Conservation (phyloP, 1,140 invertebrate genomes). For the Habropoda laboriosa region DNA sequence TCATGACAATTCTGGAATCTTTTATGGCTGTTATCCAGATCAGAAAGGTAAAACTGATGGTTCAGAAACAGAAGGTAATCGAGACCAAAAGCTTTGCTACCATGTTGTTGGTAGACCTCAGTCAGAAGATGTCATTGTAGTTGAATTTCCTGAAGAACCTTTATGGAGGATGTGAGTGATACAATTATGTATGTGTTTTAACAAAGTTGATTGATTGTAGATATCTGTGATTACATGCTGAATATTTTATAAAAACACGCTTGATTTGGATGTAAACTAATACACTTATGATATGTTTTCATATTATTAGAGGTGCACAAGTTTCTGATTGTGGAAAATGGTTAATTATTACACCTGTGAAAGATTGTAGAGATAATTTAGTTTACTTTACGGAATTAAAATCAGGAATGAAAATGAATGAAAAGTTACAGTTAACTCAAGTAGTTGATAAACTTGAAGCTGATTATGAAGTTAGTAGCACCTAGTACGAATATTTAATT, state of each 20-base stretch:
- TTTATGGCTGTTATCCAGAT: slow-evolving; percentile 94
- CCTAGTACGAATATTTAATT: slow-evolving; percentile 2
- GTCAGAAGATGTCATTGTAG: slow-evolving; percentile 93
- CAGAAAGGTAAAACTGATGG: slow-evolving; percentile 92
- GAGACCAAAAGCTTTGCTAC: slow-evolving; percentile 97
- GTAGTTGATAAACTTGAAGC: slow-evolving; percentile 95
- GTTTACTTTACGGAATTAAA: slow-evolving; percentile 91
- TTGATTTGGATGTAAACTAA: not conserved
- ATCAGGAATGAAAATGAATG: slow-evolving; percentile 84
- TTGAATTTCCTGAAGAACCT: slow-evolving; percentile 96
- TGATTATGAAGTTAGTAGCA: slow-evolving; percentile 91
- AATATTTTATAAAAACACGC: not conserved
- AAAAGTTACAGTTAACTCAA: slow-evolving; percentile 86
- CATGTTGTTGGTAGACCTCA: slow-evolving; percentile 94
- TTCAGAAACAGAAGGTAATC: slow-evolving; percentile 92
- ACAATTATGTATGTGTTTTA: slow-evolving; percentile 21
- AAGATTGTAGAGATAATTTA: slow-evolving; percentile 94
- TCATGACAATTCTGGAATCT: slow-evolving; percentile 96
- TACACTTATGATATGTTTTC: slow-evolving; percentile 9
- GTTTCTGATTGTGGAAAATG: slow-evolving; percentile 97
- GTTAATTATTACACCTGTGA: slow-evolving; percentile 89
- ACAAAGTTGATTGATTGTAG: not conserved
- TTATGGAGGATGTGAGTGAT: slow-evolving; percentile 93
- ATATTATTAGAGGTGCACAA: slow-evolving; percentile 85
- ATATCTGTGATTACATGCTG: not conserved